phyloP scores from a whole-genome alignment of 2,113 vertebrate genomes.

The Fregata magnificens region DNA sequence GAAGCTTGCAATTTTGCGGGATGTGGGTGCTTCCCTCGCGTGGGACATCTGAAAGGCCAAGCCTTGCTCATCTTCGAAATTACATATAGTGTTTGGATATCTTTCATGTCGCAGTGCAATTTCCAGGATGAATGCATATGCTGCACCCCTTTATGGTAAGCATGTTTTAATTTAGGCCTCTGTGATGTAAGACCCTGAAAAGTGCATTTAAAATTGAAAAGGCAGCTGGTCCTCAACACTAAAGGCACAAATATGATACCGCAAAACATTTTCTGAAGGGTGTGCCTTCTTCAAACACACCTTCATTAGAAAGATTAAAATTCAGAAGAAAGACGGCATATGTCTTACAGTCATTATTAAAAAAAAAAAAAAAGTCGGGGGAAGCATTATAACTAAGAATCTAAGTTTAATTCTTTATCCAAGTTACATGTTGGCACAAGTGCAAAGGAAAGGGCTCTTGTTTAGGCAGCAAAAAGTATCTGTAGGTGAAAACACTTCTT shows the following conservation, averaged over 20 bases:
- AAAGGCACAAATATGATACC: conserved; percentile 14
- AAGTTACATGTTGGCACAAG: conserved; percentile 48
- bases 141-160: conserved; percentile 33
- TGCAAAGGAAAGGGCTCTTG: conserved; percentile 41
- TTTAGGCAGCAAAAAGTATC: conserved; percentile 30
- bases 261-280: conserved; percentile 29
- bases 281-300: conserved; percentile 46
- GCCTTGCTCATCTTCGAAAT: conserved; percentile 43
- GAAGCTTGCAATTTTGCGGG: conserved; percentile 10
- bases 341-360: conserved; percentile 21
- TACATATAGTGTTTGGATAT: background rate
- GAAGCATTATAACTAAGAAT: background rate
- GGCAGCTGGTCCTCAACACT: background rate
- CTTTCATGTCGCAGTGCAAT: conserved; percentile 23
- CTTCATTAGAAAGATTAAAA: conserved; percentile 41
- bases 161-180: conserved; percentile 28
- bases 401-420: conserved; percentile 40
- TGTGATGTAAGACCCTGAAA: conserved; percentile 47
- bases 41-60: conserved; percentile 50
- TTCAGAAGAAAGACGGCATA: background rate
- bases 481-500: conserved; percentile 43
- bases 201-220: conserved; percentile 37
- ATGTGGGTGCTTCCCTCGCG: conserved; percentile 5
- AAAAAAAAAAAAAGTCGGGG: background rate
- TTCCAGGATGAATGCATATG: background rate